A percentile compares a stretch with the other conserved stretches of the same genome.
These are phyloP conservation scores for Parambassis ranga DNA, from an alignment of 2,797 vertebrate genomes.

Conservation along the genomic window DNA sequence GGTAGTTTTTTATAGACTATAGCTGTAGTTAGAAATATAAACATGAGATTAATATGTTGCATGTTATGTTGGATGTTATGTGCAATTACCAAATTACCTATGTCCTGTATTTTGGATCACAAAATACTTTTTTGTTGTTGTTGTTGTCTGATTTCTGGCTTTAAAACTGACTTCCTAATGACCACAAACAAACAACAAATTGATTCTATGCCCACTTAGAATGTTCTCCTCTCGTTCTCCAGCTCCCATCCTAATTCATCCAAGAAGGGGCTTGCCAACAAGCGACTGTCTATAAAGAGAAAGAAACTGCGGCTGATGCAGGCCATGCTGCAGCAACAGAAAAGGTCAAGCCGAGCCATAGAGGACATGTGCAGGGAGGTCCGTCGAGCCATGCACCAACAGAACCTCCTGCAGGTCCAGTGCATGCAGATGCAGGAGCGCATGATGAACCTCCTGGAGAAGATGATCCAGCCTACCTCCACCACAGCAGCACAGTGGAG, in stretches of 20 bases:
- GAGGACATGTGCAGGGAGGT: slow-evolving; percentile 95
- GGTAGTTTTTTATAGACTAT: no score
- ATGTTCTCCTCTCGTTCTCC: background rate
- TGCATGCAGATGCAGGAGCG: slow-evolving; percentile 96
- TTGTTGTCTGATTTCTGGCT: no score
- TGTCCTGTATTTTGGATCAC: no score
- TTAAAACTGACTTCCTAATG: no score
- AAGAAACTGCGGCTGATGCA: slow-evolving; percentile 93
- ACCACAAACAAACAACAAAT: no score
- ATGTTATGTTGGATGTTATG: no score
- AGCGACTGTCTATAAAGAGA: slow-evolving; percentile 79
- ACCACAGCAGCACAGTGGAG: slow-evolving; percentile 41
- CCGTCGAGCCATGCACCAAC: slow-evolving; percentile 92
- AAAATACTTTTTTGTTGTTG: no score
- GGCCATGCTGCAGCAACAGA: slow-evolving; percentile 93
- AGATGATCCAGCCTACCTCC: slow-evolving; percentile 83
- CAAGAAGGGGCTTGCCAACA: slow-evolving; percentile 82
- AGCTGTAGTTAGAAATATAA: no score
- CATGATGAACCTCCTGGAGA: slow-evolving; percentile 98
- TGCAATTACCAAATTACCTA: no score
- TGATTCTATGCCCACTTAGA: no score
- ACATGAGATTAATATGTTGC: no score
- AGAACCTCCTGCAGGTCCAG: slow-evolving; percentile 96
- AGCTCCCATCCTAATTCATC: slow-evolving; percentile 78
- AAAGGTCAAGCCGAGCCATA: slow-evolving; percentile 87